Evolutionary conservation across 2,113 vertebrate genomes (phyloP).

Genomic region (Gymnocephalus cernua): DNA sequence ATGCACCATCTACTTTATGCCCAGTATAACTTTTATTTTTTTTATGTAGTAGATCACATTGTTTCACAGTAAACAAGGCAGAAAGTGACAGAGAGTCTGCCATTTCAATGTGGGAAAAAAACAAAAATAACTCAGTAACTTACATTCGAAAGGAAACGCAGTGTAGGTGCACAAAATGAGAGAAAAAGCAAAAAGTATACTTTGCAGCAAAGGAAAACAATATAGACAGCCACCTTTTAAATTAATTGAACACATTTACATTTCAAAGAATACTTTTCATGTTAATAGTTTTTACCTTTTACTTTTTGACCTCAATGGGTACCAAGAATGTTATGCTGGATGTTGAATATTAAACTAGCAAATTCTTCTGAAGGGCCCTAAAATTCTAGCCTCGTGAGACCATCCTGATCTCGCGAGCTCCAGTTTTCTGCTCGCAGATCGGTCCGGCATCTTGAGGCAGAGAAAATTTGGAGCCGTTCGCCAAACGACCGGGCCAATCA

Average conservation of each 20-base stretch:
- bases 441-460: too few relatives aligned
- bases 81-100: slow-evolving; percentile 4
- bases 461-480: too few relatives aligned
- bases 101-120: neutral
- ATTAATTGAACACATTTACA: neutral
- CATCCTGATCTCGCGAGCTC: too few relatives aligned
- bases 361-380: neutral
- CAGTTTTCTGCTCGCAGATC: too few relatives aligned
- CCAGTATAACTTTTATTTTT: neutral
- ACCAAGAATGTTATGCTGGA: too few relatives aligned
- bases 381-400: too few relatives aligned
- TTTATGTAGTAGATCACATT: neutral
- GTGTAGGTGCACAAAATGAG: fast-evolving
- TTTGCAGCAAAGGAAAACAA: neutral
- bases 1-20: neutral
- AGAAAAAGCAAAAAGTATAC: neutral
- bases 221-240: neutral
- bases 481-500: too few relatives aligned
- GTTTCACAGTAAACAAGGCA: slow-evolving; percentile 10
- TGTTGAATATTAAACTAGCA: neutral
- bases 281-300: neutral
- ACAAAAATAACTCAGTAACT: neutral
- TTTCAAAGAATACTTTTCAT: neutral
- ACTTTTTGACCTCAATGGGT: neutral
- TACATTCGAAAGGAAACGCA: slow-evolving; percentile 3